Base-by-base conservation (phyloP, 2,113 vertebrate species). In the Chaenogobius annularis region DNA sequence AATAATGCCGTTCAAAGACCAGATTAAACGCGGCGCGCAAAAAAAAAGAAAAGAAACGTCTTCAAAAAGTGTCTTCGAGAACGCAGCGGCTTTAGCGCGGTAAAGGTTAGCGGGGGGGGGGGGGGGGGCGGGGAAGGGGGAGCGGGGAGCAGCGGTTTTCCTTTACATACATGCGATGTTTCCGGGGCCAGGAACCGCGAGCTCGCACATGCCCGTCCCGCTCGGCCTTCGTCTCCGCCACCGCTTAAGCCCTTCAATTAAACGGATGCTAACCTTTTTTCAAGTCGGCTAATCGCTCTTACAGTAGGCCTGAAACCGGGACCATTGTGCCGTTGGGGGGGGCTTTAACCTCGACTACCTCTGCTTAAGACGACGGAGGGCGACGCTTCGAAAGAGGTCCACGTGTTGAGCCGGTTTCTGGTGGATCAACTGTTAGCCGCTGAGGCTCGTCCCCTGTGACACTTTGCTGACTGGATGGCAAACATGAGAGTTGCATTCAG, bases 161-260 rank as follows among this genome's bases (percentile, higher is more conserved):
- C n/a, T n/a, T n/a, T n/a, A n/a, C n/a, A n/a, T n/a, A n/a, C n/a
- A n/a, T n/a, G n/a, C n/a, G n/a, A 91, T 92, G 90, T 93, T 92
- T 85, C 86, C n/a, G n/a, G 87, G 91, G 92, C 88, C n/a, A n/a
- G 71, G 91, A 91, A 88, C 91, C 90, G 26, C 26, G 91, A 93
- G 91, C 91, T 92, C 92, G 50, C 91, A 91, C n/a, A n/a, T n/a
- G n/a, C n/a, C 85, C 92, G 91, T 93, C 92, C 89, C 93, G 90
- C 88, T 88, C 72, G 87, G 6, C 88, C 82, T 92, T 91, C n/a
- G n/a, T 92, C 90, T 91, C 86, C 74, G 67, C 79, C 81, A 79
- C 86, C 89, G 88, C 88, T n/a, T 94, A 93, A 94, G 92, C 93
- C n/a, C 93, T 93, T 92, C 92, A 93, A 93, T 94, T 93, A 93